Percentiles rank a stretch among this genome's conserved stretches.
phyloP scores from a whole-genome alignment of 2,797 vertebrate genomes.

The Sciurus vulgaris region DNA sequence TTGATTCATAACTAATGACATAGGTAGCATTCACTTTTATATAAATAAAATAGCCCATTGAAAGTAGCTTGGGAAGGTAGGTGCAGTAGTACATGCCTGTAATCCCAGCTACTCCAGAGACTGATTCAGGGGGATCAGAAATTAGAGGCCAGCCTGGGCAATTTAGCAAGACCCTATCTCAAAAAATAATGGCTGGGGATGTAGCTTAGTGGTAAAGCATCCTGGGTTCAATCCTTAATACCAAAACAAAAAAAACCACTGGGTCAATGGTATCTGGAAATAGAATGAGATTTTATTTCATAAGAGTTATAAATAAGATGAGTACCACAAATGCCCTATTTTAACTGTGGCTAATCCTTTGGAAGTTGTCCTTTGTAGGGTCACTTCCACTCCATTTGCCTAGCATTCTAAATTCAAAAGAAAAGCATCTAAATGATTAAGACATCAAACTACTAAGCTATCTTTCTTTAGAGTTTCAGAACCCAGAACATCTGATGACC shows the following conservation, averaged over 20 bases:
- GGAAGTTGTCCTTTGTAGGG: neutral
- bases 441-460: neutral
- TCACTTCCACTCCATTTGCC: neutral
- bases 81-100: neutral
- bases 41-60: neutral
- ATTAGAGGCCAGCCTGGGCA: neutral
- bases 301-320: conserved; percentile 23
- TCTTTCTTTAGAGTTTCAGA: neutral
- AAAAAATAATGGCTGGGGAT: neutral
- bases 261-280: neutral
- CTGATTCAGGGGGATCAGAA: neutral
- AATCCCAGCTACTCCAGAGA: neutral
- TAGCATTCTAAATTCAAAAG: neutral
- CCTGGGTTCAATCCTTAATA: neutral
- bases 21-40: neutral
- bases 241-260: neutral
- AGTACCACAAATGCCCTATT: neutral
- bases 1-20: conserved; percentile 47
- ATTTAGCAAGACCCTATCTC: neutral
- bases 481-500: neutral
- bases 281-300: neutral
- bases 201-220: too few species aligned
- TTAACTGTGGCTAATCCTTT: neutral
- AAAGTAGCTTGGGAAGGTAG: neutral
- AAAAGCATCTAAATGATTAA: neutral